phyloP scores from a whole-genome alignment of 2,888 invertebrate species.

The Sminthurides aquaticus region DNA sequence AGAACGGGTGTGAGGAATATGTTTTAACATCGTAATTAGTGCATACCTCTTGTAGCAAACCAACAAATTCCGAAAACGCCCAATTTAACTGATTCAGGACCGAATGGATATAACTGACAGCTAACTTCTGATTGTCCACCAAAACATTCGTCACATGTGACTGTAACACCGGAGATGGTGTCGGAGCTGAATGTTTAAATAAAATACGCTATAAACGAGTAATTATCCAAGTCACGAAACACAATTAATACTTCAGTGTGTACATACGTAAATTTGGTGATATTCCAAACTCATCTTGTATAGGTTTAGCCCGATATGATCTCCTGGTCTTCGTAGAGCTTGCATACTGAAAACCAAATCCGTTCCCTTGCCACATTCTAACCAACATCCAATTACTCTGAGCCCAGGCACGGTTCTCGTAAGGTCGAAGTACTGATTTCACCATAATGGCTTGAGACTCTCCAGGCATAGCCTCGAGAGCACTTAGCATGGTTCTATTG shows the following conservation, averaged over 20 bases:
- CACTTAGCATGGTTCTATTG: constrained; percentile 61
- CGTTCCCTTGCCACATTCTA: constrained; percentile 75
- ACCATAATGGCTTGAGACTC: constrained; percentile 60
- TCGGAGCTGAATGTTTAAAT: constrained; percentile 55
- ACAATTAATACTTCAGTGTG: background rate
- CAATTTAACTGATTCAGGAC: constrained; percentile 74
- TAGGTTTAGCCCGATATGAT: constrained; percentile 49
- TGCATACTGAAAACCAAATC: constrained; percentile 65
- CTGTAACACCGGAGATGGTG: constrained; percentile 61
- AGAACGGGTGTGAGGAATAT: too few species aligned
- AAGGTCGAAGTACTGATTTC: constrained; percentile 63
- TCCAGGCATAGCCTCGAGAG: constrained; percentile 61
- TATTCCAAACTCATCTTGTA: constrained; percentile 50
- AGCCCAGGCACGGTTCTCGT: constrained; percentile 74
- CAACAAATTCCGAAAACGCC: constrained; percentile 80
- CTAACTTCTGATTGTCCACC: constrained; percentile 56
- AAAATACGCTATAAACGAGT: too few species aligned
- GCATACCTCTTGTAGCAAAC: constrained; percentile 76
- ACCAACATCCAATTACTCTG: constrained; percentile 79
- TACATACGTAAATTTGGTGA: constrained; percentile 37
- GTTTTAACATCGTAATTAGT: too few species aligned
- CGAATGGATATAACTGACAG: constrained; percentile 66
- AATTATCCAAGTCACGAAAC: background rate
- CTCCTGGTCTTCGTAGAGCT: constrained; percentile 52
- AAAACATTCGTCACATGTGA: constrained; percentile 58